phyloP scores from a whole-genome alignment of 2,888 invertebrate species.

The Leptinotarsa juncta region DNA sequence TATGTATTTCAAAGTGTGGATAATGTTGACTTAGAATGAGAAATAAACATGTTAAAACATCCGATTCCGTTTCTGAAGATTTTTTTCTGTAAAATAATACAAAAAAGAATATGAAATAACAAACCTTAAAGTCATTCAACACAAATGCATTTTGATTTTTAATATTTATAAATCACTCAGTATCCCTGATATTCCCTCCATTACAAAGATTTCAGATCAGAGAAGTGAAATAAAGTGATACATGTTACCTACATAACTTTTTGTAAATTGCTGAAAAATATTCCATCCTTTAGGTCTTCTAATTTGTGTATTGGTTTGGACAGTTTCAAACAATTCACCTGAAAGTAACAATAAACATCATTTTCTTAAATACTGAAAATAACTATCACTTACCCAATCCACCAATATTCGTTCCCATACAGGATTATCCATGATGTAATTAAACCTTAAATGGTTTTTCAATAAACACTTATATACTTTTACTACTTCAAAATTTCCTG shows the following conservation, averaged over 20 bases:
- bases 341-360: constrained; percentile 37
- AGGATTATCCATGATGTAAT: constrained; percentile 30
- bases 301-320: constrained; percentile 51
- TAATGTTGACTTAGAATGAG: constrained; percentile 53
- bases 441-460: background rate
- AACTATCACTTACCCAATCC: constrained; percentile 30
- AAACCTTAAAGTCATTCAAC: background rate
- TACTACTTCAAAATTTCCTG: background rate
- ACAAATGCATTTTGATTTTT: background rate
- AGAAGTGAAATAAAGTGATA: background rate
- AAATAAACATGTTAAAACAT: constrained; percentile 52
- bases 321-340: constrained; percentile 63
- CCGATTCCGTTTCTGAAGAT: constrained; percentile 45
- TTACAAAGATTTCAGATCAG: background rate
- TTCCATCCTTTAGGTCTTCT: constrained; percentile 55
- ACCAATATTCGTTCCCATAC: constrained; percentile 35
- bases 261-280: constrained; percentile 58
- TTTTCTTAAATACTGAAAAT: background rate
- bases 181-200: background rate
- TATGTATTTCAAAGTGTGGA: constrained; percentile 51
- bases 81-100: constrained; percentile 48
- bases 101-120: background rate
- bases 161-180: background rate
- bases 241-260: constrained; percentile 55
- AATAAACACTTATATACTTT: background rate